Evolutionary conservation across 2,888 invertebrate genomes (phyloP), one percentile per base, ranked within the genome.

Genomic region (Aspidiotus destructor): DNA sequence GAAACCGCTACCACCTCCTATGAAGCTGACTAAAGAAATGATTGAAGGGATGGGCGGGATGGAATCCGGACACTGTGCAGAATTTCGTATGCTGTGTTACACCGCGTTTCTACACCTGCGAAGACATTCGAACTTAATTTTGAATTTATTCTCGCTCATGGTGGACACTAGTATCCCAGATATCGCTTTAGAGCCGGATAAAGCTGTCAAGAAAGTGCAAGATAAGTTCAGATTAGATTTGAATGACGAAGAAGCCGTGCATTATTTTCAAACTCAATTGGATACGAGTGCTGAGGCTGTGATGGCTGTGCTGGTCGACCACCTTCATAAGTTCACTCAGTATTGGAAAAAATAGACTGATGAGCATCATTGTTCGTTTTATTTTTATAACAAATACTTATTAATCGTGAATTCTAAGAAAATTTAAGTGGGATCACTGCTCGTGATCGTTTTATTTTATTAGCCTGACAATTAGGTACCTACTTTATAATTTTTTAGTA

Each of bases 21-120:
- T 99, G 96, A 98, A 97, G 79, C 82, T 99, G 57, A 96, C 93
- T 78, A 91, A 90, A 78, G 98, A 99, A 81, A 99, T 99, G 98
- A 94, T 99, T 16, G 97, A 98, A 75, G 96, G 92, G 0, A 93
- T 94, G 93, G 94, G 94, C 1, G 93, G 94, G 0, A 83, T 89
- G 0, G 86, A 86, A 76, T 87, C 92, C 0, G 96, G 97, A 70
- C 89, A 92, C 76, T 98, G 95, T 79, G 89, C 93, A 74, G 89
- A 92, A 77, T 99, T 99, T 79, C 81, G 89, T 70, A 94, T 93
- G 75, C 87, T 90, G 76, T 96, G 95, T 78, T 96, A 95, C 75
- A 97, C 97, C 0, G 93, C 98, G 0, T 99, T 95, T 80, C 80
- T 96, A 72, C 95, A 97, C 80, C 81, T 99, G 42, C 81, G 98